Conservation (phyloP, 37 sponge, comb jelly and placozoan genomes). For the Halisarca cf. caerulea region DNA sequence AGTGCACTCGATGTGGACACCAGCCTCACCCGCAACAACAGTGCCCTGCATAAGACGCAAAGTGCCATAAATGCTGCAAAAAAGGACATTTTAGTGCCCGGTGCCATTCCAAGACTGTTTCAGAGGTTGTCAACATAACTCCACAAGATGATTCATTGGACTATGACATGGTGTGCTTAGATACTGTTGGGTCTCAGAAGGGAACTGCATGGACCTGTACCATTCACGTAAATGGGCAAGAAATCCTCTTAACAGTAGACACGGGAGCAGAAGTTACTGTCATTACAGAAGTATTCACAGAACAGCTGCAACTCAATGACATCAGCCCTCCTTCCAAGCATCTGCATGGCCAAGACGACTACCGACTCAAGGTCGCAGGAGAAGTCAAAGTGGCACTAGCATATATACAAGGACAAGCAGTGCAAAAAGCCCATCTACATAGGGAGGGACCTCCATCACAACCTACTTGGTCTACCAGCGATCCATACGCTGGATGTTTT, state of each 20-base stretch:
- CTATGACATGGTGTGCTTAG: too few relatives aligned
- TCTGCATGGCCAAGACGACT: not conserved
- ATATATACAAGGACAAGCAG: not conserved
- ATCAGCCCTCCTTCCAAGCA: constrained; percentile 6
- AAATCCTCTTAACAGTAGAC: too few relatives aligned
- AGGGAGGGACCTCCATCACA: not conserved
- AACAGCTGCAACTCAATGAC: not conserved
- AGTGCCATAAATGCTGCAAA: too few relatives aligned
- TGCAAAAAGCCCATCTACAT: not conserved
- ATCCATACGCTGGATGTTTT: not conserved
- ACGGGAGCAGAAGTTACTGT: constrained; percentile 45
- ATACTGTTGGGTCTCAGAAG: not conserved
- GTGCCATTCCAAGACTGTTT: too few relatives aligned
- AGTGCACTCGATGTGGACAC: not conserved
- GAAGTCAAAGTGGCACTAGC: not conserved
- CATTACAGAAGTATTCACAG: too few relatives aligned
- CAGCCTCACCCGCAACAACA: too few relatives aligned
- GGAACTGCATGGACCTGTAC: constrained; percentile 5
- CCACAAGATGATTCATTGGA: too few relatives aligned
- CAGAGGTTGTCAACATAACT: too few relatives aligned
- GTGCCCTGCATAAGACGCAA: too few relatives aligned
- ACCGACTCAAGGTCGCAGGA: not conserved
- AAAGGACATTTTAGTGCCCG: too few relatives aligned
- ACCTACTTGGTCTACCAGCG: constrained; percentile 20
- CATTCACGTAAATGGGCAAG: not conserved